phyloP scores from a whole-genome alignment of 2,113 vertebrate genomes.

The Herpetotheres cachinnans region DNA sequence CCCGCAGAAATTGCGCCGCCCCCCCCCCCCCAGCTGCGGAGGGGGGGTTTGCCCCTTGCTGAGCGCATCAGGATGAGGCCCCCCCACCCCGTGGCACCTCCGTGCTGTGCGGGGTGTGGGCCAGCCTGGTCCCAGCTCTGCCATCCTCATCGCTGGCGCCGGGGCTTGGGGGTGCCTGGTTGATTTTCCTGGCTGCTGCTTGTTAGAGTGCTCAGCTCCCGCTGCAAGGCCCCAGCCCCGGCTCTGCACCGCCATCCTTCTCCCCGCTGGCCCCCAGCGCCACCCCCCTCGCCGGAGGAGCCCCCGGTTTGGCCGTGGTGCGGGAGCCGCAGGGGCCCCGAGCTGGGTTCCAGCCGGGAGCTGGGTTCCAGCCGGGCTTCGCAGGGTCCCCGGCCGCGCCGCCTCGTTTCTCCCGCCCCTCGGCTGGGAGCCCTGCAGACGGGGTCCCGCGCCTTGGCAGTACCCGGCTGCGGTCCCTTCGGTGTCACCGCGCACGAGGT shows the following conservation, averaged over 20 bases:
- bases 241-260: background rate
- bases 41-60: background rate
- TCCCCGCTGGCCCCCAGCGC: background rate
- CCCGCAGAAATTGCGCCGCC: background rate
- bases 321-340: rapidly evolving
- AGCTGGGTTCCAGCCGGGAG: background rate
- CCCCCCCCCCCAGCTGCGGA: background rate
- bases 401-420: rapidly evolving
- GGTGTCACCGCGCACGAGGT: rapidly evolving
- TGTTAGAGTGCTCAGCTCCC: rapidly evolving
- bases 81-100: background rate
- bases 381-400: background rate
- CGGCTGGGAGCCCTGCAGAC: background rate
- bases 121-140: background rate
- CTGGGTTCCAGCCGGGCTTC: background rate
- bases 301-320: background rate
- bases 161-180: no score
- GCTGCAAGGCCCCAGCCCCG: background rate
- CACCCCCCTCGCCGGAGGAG: background rate
- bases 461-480: background rate
- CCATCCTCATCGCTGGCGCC: no score
- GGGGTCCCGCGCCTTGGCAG: no score
- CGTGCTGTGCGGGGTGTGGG: background rate
- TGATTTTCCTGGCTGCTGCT: background rate
- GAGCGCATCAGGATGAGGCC: background rate